phyloP scores from a whole-genome alignment of 2,888 invertebrate species.

The Crepidodera aurea region DNA sequence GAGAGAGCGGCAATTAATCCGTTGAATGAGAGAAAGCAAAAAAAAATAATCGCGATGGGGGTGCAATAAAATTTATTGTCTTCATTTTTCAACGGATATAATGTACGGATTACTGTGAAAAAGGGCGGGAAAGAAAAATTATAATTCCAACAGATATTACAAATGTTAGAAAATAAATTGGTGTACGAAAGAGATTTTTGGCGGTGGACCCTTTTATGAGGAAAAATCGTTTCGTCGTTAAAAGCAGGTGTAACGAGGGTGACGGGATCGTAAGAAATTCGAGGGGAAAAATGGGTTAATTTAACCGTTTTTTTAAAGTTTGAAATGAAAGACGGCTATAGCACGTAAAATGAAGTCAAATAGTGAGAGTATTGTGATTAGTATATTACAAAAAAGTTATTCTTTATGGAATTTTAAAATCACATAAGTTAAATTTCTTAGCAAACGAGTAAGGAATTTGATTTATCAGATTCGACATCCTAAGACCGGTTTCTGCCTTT shows the following conservation, averaged over 20 bases:
- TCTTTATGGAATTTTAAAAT: too few species aligned
- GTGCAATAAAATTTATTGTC: slow-evolving; percentile 30
- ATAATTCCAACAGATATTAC: slow-evolving; percentile 25
- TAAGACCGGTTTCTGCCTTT: too few species aligned
- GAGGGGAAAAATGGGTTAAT: background rate
- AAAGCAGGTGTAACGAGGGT: slow-evolving; percentile 1
- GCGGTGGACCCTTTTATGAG: background rate
- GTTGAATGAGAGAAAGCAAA: slow-evolving; percentile 1
- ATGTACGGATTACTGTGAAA: slow-evolving; percentile 20
- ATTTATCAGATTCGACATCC: too few species aligned
- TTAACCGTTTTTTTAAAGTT: slow-evolving; percentile 1
- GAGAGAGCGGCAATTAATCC: slow-evolving; percentile 19
- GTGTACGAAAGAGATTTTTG: slow-evolving; percentile 22
- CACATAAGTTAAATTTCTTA: too few species aligned
- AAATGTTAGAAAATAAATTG: slow-evolving; percentile 24
- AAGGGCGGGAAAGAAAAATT: slow-evolving; percentile 22
- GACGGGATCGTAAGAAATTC: background rate
- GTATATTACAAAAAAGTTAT: too few species aligned
- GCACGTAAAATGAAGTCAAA: too few species aligned
- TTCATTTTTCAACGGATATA: slow-evolving; percentile 29
- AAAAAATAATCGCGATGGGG: slow-evolving; percentile 23
- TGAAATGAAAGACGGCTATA: slow-evolving; percentile 3
- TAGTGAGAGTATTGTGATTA: too few species aligned
- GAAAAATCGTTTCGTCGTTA: slow-evolving; percentile 4
- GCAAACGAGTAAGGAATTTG: too few species aligned